Conservation (phyloP, 2,888 invertebrate species). For the Acrobasis repandana region DNA sequence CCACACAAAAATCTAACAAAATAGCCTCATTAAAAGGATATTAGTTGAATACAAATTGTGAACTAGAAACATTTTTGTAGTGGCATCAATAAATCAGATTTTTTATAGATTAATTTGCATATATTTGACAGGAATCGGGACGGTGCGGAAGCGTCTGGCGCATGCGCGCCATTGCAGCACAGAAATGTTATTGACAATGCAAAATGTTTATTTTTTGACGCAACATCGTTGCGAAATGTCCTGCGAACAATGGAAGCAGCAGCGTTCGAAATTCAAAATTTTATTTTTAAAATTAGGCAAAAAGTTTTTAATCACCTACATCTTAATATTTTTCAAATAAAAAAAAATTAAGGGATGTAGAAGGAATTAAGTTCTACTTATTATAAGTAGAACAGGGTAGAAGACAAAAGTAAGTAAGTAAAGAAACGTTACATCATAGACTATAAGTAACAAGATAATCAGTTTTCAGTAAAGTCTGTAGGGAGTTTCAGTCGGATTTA, state of each 20-base stretch:
- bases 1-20: conserved; percentile 25
- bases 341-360: background rate
- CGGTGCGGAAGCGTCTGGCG: conserved; percentile 46
- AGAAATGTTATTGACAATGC: conserved; percentile 79
- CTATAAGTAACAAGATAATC: conserved; percentile 57
- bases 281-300: conserved; percentile 4
- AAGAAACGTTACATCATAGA: conserved; percentile 24
- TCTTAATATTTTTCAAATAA: conserved; percentile 8
- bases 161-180: conserved; percentile 61
- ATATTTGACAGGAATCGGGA: conserved; percentile 73
- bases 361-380: conserved; percentile 5
- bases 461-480: conserved; percentile 59
- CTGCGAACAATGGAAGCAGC: conserved; percentile 31
- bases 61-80: conserved; percentile 57
- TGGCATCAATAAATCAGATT: conserved; percentile 61
- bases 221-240: conserved; percentile 52
- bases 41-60: conserved; percentile 39
- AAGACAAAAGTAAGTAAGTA: background rate
- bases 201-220: conserved; percentile 77
- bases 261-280: conserved; percentile 14
- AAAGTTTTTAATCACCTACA: too few species aligned
- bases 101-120: conserved; percentile 81
- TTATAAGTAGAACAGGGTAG: background rate
- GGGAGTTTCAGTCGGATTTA: conserved; percentile 70
- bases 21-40: conserved; percentile 34